These are phyloP conservation scores for Sardinella longiceps DNA, from an alignment of 2,797 vertebrate genomes.

Conservation along the genomic window DNA sequence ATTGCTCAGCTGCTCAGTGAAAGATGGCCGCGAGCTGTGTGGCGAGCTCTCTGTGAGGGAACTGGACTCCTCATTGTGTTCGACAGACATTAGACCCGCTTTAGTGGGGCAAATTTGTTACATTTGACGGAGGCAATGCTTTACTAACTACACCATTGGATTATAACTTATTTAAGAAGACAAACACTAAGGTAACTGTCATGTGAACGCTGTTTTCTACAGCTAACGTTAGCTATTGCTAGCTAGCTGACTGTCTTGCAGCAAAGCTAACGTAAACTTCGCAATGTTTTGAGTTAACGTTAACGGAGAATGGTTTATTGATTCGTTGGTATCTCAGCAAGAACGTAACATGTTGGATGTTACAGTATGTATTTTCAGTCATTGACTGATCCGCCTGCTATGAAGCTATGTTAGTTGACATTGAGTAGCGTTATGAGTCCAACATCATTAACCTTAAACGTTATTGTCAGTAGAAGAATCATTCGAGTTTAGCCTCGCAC, in stretches of 20 bases:
- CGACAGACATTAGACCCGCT: neutral
- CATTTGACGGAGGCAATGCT: neutral
- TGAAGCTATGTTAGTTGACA: neutral
- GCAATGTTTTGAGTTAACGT: neutral
- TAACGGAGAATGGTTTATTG: neutral
- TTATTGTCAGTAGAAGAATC: neutral
- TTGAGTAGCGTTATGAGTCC: neutral
- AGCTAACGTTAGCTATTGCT: neutral
- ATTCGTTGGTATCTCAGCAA: neutral
- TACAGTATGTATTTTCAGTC: neutral
- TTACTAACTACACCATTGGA: neutral
- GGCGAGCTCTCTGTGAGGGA: neutral
- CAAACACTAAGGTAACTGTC: slow-evolving; percentile 25
- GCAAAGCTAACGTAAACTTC: slow-evolving; percentile 1
- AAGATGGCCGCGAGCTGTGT: slow-evolving; percentile 23
- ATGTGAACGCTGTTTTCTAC: slow-evolving; percentile 8
- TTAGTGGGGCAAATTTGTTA: neutral
- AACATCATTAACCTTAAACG: neutral
- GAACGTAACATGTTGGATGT: neutral
- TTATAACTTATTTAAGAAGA: neutral
- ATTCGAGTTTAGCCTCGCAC: neutral
- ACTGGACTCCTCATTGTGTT: neutral
- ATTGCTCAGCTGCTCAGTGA: neutral
- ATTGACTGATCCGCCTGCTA: neutral
- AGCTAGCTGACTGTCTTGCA: neutral